phyloP scores from a whole-genome alignment of 2,113 vertebrate genomes.

The Takifugu bimaculatus region DNA sequence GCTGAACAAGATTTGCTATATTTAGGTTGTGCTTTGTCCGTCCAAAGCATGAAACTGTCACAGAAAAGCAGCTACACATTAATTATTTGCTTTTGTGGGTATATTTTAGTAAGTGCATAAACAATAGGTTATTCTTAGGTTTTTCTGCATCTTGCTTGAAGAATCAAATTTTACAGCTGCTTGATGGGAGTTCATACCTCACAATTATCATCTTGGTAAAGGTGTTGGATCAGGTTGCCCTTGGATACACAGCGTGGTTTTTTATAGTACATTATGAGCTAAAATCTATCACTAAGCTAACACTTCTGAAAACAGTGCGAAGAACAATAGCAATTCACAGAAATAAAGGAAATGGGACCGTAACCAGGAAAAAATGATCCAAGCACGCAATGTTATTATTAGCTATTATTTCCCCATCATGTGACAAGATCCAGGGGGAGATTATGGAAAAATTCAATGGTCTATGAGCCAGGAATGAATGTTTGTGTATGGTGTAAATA shows the following conservation, averaged over 20 bases:
- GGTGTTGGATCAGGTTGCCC: neutral
- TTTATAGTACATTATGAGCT: neutral
- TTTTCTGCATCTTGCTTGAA: neutral
- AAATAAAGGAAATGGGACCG: neutral
- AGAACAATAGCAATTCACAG: neutral
- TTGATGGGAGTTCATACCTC: neutral
- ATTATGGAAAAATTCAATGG: too few relatives aligned
- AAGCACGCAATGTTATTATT: too few relatives aligned
- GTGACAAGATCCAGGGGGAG: too few relatives aligned
- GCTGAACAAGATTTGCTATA: neutral
- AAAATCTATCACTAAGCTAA: neutral
- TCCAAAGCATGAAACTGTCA: neutral
- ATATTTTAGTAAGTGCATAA: conserved; percentile 1
- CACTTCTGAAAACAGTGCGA: neutral
- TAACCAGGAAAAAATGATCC: neutral
- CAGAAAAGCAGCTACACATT: neutral
- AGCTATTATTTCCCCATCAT: too few relatives aligned
- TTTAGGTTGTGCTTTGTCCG: neutral
- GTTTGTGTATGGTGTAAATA: too few relatives aligned
- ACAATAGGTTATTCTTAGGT: neutral
- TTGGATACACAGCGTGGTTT: neutral
- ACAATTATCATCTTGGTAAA: neutral
- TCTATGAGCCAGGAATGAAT: too few relatives aligned
- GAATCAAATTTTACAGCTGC: neutral
- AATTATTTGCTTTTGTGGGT: neutral